These are phyloP conservation scores for Enteromius argenteus DNA, from an alignment of 2,797 vertebrate genomes.

Conservation along the genomic window DNA sequence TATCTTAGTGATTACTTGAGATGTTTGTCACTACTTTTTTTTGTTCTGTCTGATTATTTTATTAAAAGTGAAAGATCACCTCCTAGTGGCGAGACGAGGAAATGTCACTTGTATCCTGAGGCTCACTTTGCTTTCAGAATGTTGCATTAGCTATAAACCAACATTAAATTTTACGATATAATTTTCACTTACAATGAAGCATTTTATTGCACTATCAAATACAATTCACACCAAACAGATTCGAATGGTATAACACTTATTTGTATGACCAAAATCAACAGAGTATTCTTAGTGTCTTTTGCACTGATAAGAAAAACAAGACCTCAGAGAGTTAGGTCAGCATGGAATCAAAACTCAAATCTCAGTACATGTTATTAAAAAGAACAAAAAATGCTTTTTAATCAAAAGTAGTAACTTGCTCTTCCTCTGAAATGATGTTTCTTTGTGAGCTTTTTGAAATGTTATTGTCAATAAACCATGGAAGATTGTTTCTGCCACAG, in stretches of 20 bases:
- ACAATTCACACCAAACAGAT: too few species aligned
- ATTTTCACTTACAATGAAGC: not conserved
- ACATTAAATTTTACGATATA: slow-evolving; percentile 14
- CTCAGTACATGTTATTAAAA: not conserved
- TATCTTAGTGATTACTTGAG: slow-evolving; percentile 2
- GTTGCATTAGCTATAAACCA: not conserved
- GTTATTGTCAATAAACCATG: too few species aligned
- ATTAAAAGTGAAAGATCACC: slow-evolving; percentile 52
- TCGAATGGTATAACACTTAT: too few species aligned
- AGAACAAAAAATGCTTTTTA: not conserved
- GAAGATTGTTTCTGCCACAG: not conserved
- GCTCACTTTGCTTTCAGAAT: not conserved
- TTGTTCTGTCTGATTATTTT: not conserved
- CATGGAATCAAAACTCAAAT: not conserved
- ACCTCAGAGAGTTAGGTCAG: not conserved
- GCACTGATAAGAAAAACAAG: too few species aligned
- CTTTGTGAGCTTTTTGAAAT: not conserved
- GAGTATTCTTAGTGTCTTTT: too few species aligned
- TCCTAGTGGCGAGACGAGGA: slow-evolving; percentile 63
- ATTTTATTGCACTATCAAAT: not conserved
- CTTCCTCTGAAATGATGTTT: not conserved
- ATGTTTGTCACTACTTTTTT: not conserved
- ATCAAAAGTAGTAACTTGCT: not conserved
- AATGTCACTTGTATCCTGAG: not conserved
- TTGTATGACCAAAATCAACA: too few species aligned